These are phyloP conservation scores for Hirtodrosophila cameraria DNA, from an alignment of 2,888 invertebrate species.

Conservation along the genomic window DNA sequence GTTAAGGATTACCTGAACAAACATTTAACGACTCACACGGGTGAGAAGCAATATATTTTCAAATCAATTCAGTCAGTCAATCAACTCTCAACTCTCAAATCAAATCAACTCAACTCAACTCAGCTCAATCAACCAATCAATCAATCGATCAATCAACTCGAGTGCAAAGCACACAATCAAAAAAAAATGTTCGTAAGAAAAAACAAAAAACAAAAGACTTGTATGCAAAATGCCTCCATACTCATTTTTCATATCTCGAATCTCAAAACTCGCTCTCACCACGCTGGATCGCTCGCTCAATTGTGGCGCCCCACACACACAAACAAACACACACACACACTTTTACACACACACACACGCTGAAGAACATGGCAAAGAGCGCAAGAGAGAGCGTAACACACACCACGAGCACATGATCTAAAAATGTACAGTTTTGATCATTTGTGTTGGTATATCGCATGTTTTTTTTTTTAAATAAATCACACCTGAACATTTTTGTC, in stretches of 20 bases:
- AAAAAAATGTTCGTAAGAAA: slow-evolving; percentile 34
- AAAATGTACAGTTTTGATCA: slow-evolving; percentile 56
- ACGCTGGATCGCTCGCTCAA: slow-evolving; percentile 47
- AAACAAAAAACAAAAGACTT: slow-evolving; percentile 27
- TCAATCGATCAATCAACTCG: slow-evolving; percentile 55
- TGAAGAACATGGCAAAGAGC: slow-evolving; percentile 59
- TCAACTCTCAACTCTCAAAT: slow-evolving; percentile 63
- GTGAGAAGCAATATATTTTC: slow-evolving; percentile 83
- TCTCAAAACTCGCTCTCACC: slow-evolving; percentile 47
- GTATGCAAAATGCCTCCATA: slow-evolving; percentile 68
- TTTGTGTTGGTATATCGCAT: slow-evolving; percentile 15
- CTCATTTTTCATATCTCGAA: slow-evolving; percentile 66
- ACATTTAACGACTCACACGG: slow-evolving; percentile 84
- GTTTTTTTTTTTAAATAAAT: slow-evolving; percentile 2
- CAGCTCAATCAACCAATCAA: slow-evolving; percentile 48
- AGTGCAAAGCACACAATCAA: slow-evolving; percentile 46
- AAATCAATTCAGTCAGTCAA: slow-evolving; percentile 76
- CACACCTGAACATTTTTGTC: neutral
- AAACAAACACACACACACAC: slow-evolving; percentile 13
- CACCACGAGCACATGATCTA: slow-evolving; percentile 38
- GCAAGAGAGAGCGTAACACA: slow-evolving; percentile 8
- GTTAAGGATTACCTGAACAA: slow-evolving; percentile 84
- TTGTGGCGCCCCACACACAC: slow-evolving; percentile 32
- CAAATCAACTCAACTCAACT: slow-evolving; percentile 54
- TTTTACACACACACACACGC: slow-evolving; percentile 12